phyloP scores from a whole-genome alignment of 2,113 vertebrate genomes.

The Perca schrenkii region DNA sequence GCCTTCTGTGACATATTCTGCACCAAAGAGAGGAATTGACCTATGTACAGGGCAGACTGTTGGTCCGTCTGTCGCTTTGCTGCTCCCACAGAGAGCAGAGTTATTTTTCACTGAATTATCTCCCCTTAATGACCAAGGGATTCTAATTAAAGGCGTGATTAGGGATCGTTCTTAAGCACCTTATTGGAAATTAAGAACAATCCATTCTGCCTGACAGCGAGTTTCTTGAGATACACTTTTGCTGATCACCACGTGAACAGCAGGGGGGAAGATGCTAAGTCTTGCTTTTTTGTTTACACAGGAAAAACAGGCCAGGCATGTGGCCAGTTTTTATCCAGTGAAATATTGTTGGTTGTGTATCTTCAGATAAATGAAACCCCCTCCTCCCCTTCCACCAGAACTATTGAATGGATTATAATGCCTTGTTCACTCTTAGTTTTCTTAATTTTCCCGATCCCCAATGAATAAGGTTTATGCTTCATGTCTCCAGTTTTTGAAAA shows the following conservation, averaged over 20 bases:
- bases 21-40: constrained; percentile 31
- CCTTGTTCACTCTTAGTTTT: constrained; percentile 32
- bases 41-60: constrained; percentile 41
- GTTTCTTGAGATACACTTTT: constrained; percentile 75
- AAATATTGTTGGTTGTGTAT: constrained; percentile 39
- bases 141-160: constrained; percentile 88
- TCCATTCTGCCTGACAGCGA: constrained; percentile 83
- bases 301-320: constrained; percentile 37
- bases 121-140: constrained; percentile 83
- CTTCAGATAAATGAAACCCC: constrained; percentile 11
- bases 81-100: constrained; percentile 72
- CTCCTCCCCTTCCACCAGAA: not conserved
- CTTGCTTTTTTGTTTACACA: constrained; percentile 52
- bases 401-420: constrained; percentile 21
- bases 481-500: constrained; percentile 1
- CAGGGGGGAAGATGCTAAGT: constrained; percentile 36
- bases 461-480: constrained; percentile 42
- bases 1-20: constrained; percentile 40
- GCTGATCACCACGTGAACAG: constrained; percentile 70
- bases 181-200: constrained; percentile 86
- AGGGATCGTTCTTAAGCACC: constrained; percentile 86
- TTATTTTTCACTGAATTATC: constrained; percentile 86
- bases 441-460: constrained; percentile 16
- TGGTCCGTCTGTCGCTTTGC: constrained; percentile 57
- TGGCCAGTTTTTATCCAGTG: constrained; percentile 39